Base-by-base conservation (phyloP, 2,888 invertebrate species). In the Ypsolopha sequella region DNA sequence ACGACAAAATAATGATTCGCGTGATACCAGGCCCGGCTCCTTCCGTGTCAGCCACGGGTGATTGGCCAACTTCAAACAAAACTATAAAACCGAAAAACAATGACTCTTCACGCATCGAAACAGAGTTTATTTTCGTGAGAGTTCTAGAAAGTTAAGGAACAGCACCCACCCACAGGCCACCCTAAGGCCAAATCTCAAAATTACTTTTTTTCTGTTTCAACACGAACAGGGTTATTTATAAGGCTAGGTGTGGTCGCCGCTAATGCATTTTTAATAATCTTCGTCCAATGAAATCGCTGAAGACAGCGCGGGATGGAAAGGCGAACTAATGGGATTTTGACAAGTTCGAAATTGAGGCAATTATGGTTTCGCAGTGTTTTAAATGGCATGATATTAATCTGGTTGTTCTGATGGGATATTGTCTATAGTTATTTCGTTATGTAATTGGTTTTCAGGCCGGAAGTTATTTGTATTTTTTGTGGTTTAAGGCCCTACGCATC, bases 241-340 rank as follows among this genome's bases (percentile, higher is more conserved):
- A 52, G 59, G 55, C 74, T 79, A 84, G 80, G 81, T 80, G 81
- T 80, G 81, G 79, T 70, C 65, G 59, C 56, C 70, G 62, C 79
- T 85, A 86, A 86, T 84, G 85, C 63, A 69, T 80, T 84, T 86
- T 85, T 85, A 86, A 86, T 86, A 84, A 86, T 84, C 76, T 77
- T 70, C 66, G 64, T 65, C 81, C 81, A 80, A 79, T 80, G 75
- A 71, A 68, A 43, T 43, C 73, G 77, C 77, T 76, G 68, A 75
- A 76, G 80, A 77, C 80, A 65, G 64, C 68, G 76, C 68, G 68
- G 64, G 61, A 57, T 60, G 62, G 68, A 69, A 68, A 74, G 73
- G 72, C 68, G 68, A 71, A 73, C 80, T 85, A 85, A 86, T 86
- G 81, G 74, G 79, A 77, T 84, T 86, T 85, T 86, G 84, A 85